A percentile compares a stretch with the other conserved stretches of the same genome.
phyloP scores from a whole-genome alignment of 2,113 vertebrate species.

The Ageneiosus marmoratus region DNA sequence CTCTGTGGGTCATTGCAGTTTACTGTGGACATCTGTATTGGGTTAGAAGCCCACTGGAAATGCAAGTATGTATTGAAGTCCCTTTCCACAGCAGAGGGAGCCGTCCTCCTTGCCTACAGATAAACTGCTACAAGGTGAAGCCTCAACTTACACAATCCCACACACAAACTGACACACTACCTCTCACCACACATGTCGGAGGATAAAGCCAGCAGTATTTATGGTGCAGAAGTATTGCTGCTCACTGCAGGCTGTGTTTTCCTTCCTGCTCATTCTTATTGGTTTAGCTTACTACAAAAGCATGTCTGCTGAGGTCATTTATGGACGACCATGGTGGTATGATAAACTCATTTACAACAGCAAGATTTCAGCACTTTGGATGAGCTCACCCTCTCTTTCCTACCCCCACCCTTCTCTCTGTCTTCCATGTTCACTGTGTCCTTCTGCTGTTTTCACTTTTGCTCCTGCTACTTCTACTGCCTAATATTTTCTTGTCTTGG shows the following conservation, averaged over 20 bases:
- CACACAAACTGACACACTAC: slow-evolving; percentile 49
- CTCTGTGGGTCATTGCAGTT: slow-evolving; percentile 81
- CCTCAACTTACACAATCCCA: slow-evolving; percentile 66
- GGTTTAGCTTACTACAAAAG: slow-evolving; percentile 83
- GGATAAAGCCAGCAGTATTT: slow-evolving; percentile 81
- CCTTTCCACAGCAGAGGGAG: slow-evolving; percentile 83
- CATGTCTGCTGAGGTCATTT: slow-evolving; percentile 86
- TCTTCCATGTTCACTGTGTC: background rate
- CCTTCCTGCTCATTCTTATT: slow-evolving; percentile 78
- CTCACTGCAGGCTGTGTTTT: slow-evolving; percentile 77
- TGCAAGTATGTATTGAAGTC: slow-evolving; percentile 81
- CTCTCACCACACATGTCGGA: slow-evolving; percentile 72
- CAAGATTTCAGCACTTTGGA: slow-evolving; percentile 76
- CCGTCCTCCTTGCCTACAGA: slow-evolving; percentile 73
- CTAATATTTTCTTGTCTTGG: slow-evolving; percentile 49
- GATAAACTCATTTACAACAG: slow-evolving; percentile 81
- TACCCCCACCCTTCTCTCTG: background rate
- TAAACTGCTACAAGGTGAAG: slow-evolving; percentile 66
- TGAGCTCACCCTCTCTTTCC: slow-evolving; percentile 71
- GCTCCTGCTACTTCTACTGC: background rate
- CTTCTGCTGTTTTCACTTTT: slow-evolving; percentile 18
- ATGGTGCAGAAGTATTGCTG: slow-evolving; percentile 65
- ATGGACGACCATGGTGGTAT: slow-evolving; percentile 77
- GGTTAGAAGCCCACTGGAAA: slow-evolving; percentile 79
- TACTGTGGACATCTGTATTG: slow-evolving; percentile 91